A percentile compares a stretch with the other conserved stretches of the same genome.
phyloP scores from a whole-genome alignment of 1,140 invertebrate species.

The Drosophila kikkawai region DNA sequence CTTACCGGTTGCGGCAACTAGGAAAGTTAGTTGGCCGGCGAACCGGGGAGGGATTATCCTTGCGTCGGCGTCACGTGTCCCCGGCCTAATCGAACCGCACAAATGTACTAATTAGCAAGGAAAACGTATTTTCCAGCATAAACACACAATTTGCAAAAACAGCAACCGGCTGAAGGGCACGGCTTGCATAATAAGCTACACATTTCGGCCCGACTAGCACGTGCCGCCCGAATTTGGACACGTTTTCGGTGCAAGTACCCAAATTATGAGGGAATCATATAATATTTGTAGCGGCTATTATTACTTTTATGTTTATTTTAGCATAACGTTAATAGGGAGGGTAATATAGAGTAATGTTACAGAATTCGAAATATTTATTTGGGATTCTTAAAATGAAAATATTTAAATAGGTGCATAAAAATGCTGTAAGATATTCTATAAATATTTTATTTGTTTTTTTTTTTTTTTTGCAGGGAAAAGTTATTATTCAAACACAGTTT shows the following conservation, averaged over 20 bases:
- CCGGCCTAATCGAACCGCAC: slow-evolving; percentile 50
- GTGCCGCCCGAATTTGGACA: slow-evolving; percentile 32
- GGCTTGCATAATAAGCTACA: slow-evolving; percentile 49
- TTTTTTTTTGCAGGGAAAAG: not conserved
- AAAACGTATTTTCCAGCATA: slow-evolving; percentile 59
- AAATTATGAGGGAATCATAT: slow-evolving; percentile 27
- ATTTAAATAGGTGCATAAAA: not conserved
- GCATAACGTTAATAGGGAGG: not conserved
- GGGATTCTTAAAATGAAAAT: not conserved
- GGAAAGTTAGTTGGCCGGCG: slow-evolving; percentile 25
- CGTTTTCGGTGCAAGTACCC: slow-evolving; percentile 23
- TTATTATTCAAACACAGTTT: not conserved
- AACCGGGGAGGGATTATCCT: slow-evolving; percentile 37
- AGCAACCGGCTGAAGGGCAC: slow-evolving; percentile 35
- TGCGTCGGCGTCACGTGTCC: slow-evolving; percentile 42
- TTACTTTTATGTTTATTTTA: slow-evolving; percentile 23
- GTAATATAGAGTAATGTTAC: not conserved
- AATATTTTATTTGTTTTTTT: not conserved
- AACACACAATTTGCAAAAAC: slow-evolving; percentile 58
- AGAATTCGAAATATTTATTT: not conserved
- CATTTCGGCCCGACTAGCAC: slow-evolving; percentile 31
- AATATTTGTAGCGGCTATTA: slow-evolving; percentile 14
- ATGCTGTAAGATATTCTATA: not conserved
- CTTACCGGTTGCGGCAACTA: slow-evolving; percentile 34
- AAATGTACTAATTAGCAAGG: slow-evolving; percentile 59